phyloP scores from a whole-genome alignment of 2,888 invertebrate genomes.

The Meghimatium bilineatum region DNA sequence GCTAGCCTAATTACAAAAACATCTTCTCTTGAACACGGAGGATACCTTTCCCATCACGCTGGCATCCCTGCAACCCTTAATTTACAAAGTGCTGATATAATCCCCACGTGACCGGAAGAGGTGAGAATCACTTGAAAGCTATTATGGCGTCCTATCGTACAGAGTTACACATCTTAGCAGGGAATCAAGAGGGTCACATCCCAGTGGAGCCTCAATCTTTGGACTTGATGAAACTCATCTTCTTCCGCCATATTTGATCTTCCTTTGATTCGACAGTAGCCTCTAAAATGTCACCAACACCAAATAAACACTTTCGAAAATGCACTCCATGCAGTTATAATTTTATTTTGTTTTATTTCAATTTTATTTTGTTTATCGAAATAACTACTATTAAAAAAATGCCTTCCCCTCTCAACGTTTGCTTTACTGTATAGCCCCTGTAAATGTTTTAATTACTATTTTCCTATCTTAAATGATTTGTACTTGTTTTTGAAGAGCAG shows the following conservation, averaged over 20 bases:
- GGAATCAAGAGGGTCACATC: constrained; percentile 9
- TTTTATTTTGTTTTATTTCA: no score
- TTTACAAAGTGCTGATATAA: constrained; percentile 27
- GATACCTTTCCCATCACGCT: constrained; percentile 8
- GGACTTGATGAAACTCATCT: not conserved
- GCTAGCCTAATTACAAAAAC: constrained; percentile 16
- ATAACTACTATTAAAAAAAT: no score
- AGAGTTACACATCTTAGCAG: constrained; percentile 25
- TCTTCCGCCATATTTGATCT: not conserved
- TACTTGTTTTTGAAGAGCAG: no score
- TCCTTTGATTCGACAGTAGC: not conserved
- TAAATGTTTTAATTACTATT: no score
- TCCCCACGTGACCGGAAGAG: constrained; percentile 33
- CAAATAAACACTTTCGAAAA: no score
- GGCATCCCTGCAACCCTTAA: constrained; percentile 6
- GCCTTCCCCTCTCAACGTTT: no score
- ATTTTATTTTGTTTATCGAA: no score
- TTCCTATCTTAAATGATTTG: no score
- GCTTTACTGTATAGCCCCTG: no score
- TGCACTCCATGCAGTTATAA: no score
- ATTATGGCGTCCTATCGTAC: constrained; percentile 24
- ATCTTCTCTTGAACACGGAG: not conserved
- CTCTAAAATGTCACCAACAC: not conserved
- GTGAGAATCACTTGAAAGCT: constrained; percentile 32
- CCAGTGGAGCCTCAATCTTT: not conserved